Percentiles rank a stretch among this genome's conserved stretches.
Evolutionary conservation across 2,888 invertebrate genomes (phyloP).

Genomic region (Scaptomyza flava): DNA sequence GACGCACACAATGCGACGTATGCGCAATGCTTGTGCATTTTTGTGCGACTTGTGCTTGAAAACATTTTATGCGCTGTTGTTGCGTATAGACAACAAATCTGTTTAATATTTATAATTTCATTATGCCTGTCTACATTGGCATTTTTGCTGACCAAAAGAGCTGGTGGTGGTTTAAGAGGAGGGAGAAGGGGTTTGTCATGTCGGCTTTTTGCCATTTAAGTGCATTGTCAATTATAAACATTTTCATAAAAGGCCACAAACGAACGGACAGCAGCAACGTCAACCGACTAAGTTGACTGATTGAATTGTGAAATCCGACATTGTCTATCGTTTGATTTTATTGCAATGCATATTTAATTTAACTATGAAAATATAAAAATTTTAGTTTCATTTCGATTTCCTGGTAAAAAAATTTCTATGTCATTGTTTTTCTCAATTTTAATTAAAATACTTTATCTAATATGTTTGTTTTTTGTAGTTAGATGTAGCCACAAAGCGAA

Average conservation of each 20-base stretch:
- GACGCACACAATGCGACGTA: conserved; percentile 49
- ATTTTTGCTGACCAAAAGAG: conserved; percentile 6
- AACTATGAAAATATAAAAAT: background rate
- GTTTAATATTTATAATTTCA: conserved; percentile 62
- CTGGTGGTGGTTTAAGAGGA: background rate
- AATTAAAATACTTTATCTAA: background rate
- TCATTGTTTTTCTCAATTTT: background rate
- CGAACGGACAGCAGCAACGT: conserved; percentile 13
- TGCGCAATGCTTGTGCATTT: conserved; percentile 49
- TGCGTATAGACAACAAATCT: conserved; percentile 46
- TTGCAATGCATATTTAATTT: conserved; percentile 1
- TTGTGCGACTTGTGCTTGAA: conserved; percentile 35
- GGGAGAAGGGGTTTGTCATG: conserved; percentile 11
- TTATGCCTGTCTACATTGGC: conserved; percentile 43
- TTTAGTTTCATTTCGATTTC: too few relatives aligned
- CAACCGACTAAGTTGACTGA: conserved; percentile 39
- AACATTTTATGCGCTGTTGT: conserved; percentile 21
- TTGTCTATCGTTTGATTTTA: conserved; percentile 22
- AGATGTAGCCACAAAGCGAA: too few relatives aligned
- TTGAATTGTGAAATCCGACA: conserved; percentile 56
- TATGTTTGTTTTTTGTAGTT: too few relatives aligned
- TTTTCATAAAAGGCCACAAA: conserved; percentile 45
- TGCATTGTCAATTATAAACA: conserved; percentile 47
- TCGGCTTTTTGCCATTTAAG: conserved; percentile 42
- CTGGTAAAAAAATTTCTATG: background rate